Evolutionary conservation across 2,797 vertebrate species (phyloP).

Genomic region (Tachyglossus aculeatus): DNA sequence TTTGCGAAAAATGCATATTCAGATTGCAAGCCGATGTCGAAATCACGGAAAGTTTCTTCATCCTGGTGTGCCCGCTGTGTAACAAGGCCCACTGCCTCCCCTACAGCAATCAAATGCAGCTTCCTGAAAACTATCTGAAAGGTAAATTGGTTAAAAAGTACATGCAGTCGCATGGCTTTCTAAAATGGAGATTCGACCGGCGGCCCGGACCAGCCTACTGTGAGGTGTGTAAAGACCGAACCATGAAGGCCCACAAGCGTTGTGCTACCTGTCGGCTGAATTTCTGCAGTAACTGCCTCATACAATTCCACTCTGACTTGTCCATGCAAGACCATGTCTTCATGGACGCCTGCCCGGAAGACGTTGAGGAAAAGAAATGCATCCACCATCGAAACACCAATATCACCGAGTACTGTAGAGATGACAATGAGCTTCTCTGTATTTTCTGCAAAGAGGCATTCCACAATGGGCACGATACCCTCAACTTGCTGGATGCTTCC

Average conservation of each 20-base stretch:
- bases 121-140: conserved; percentile 66
- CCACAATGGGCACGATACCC: conserved; percentile 54
- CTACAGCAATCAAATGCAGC: conserved; percentile 57
- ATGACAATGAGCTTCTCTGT: conserved; percentile 59
- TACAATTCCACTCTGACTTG: conserved; percentile 46
- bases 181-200: conserved; percentile 67
- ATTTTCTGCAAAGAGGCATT: conserved; percentile 52
- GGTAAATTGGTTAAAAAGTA: conserved; percentile 67
- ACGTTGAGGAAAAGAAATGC: conserved; percentile 61
- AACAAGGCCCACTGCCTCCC: conserved; percentile 62
- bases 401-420: conserved; percentile 64
- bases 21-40: conserved; percentile 53
- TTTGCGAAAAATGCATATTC: conserved; percentile 62
- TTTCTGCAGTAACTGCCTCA: conserved; percentile 63
- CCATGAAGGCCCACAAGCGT: conserved; percentile 53
- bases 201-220: conserved; percentile 38
- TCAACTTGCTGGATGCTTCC: conserved; percentile 41
- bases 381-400: conserved; percentile 56
- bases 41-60: conserved; percentile 64
- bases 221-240: conserved; percentile 56
- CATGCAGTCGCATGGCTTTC: conserved; percentile 55
- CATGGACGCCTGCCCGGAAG: conserved; percentile 45
- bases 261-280: conserved; percentile 64
- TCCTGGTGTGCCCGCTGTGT: conserved; percentile 65
- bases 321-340: conserved; percentile 65